Percentiles rank a stretch among this genome's conserved stretches.
phyloP scores from a whole-genome alignment of 35 echinoderm and acorn worm species.

The Holothuria glaberrima region DNA sequence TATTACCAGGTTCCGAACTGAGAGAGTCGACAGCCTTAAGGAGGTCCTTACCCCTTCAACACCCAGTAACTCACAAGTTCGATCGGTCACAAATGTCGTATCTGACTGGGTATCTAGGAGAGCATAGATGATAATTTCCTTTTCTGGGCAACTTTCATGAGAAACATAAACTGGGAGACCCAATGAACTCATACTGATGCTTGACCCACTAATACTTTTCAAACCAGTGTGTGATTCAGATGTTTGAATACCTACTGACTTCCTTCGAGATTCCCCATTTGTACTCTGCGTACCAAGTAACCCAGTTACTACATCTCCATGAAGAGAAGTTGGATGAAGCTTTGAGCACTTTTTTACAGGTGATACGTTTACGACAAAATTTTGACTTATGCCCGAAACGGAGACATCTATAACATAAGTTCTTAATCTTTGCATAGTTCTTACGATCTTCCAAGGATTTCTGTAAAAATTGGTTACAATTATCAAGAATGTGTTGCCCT shows the following conservation, averaged over 20 bases:
- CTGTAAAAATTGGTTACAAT: too few species aligned
- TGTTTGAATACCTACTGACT: not conserved
- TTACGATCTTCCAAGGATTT: too few species aligned
- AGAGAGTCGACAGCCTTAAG: not conserved
- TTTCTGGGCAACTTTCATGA: not conserved
- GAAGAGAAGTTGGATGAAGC: conserved; percentile 6
- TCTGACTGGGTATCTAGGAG: conserved; percentile 39
- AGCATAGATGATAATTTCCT: conserved; percentile 7
- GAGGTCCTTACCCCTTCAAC: not conserved
- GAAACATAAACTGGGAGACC: conserved; percentile 9
- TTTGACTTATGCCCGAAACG: not conserved
- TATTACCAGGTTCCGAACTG: not conserved
- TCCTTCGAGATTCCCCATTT: too few species aligned
- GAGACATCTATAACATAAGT: not conserved
- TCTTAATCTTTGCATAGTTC: too few species aligned
- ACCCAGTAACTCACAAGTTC: not conserved
- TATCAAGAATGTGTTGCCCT: too few species aligned
- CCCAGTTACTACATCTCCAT: not conserved
- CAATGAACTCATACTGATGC: conserved; percentile 11
- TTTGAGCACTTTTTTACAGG: not conserved
- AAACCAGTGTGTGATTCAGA: not conserved
- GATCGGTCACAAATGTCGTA: conserved; percentile 19
- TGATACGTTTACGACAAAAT: conserved; percentile 9
- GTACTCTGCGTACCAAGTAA: too few species aligned
- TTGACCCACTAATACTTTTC: conserved; percentile 1